A percentile compares a stretch with the other conserved stretches of the same genome.
Conservation (phyloP, 1,140 invertebrate species). For the Lordiphosa mommai region DNA sequence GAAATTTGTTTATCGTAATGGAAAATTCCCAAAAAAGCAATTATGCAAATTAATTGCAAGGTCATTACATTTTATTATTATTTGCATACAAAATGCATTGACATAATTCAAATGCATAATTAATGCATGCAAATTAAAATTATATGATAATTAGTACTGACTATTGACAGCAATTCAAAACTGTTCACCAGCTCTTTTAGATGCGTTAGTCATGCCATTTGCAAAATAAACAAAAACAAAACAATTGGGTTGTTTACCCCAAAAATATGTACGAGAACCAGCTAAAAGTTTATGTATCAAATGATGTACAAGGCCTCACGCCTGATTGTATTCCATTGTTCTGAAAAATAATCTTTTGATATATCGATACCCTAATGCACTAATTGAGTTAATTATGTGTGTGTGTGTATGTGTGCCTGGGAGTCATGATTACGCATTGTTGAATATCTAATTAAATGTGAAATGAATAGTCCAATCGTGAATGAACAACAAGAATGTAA, state of each 20-base stretch:
- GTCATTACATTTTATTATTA: constrained; percentile 5
- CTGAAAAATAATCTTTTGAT: constrained; percentile 9
- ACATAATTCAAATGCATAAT: neutral
- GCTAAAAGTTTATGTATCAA: constrained; percentile 12
- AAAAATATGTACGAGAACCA: too few relatives aligned
- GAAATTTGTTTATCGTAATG: neutral
- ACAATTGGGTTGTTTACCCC: too few relatives aligned
- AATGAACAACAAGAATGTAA: constrained; percentile 19
- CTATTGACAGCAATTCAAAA: too few relatives aligned
- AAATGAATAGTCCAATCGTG: constrained; percentile 36
- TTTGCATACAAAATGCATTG: neutral
- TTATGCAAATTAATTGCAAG: constrained; percentile 10
- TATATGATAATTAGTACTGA: constrained; percentile 7
- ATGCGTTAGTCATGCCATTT: neutral
- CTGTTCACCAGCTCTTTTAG: neutral
- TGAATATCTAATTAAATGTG: constrained; percentile 54
- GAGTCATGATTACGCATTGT: neutral
- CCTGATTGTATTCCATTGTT: constrained; percentile 43
- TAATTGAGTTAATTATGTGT: constrained; percentile 45
- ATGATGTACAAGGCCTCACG: neutral
- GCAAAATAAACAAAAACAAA: neutral
- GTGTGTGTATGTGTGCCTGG: neutral
- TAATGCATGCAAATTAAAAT: constrained; percentile 1
- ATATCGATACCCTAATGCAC: constrained; percentile 18
- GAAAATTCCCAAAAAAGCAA: too few relatives aligned